Evolutionary conservation across 2,113 vertebrate species (phyloP).

Genomic region (Oenanthe oenanthe): DNA sequence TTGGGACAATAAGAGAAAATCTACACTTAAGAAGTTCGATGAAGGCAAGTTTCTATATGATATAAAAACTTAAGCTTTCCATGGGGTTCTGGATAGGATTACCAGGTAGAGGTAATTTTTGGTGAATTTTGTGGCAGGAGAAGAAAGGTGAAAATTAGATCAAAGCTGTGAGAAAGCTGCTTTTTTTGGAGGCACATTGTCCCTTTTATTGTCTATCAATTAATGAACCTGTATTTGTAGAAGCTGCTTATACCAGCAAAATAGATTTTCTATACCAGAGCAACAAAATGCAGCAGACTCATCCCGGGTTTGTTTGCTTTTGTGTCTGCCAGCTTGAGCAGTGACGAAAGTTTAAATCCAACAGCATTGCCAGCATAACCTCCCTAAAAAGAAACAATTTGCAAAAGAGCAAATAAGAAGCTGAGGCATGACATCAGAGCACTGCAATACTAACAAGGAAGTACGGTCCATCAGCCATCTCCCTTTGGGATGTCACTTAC

Average conservation of each 20-base stretch:
- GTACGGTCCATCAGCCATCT: background rate
- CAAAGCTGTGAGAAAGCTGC: background rate
- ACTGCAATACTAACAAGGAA: background rate
- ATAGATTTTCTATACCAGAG: conserved; percentile 82
- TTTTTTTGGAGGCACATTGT: background rate
- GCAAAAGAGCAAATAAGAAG: background rate
- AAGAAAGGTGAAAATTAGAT: background rate
- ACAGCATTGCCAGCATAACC: conserved; percentile 97
- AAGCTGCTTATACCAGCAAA: background rate
- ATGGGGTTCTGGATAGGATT: background rate
- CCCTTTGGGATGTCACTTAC: conserved; percentile 75
- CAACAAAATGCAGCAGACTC: conserved; percentile 97
- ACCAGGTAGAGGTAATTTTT: background rate
- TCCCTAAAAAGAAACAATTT: conserved; percentile 79
- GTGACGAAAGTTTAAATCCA: conserved; percentile 95
- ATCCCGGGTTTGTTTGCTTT: conserved; percentile 98
- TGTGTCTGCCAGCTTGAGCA: conserved; percentile 94
- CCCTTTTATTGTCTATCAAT: background rate
- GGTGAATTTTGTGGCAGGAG: background rate
- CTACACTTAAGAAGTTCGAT: background rate
- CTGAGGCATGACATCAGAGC: background rate
- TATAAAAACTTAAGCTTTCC: background rate
- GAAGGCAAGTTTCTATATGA: background rate
- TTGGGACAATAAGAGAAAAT: background rate
- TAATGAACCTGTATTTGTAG: background rate